These are phyloP conservation scores for Oreochromis aureus DNA, from an alignment of 2,113 vertebrate genomes.

Conservation along the genomic window DNA sequence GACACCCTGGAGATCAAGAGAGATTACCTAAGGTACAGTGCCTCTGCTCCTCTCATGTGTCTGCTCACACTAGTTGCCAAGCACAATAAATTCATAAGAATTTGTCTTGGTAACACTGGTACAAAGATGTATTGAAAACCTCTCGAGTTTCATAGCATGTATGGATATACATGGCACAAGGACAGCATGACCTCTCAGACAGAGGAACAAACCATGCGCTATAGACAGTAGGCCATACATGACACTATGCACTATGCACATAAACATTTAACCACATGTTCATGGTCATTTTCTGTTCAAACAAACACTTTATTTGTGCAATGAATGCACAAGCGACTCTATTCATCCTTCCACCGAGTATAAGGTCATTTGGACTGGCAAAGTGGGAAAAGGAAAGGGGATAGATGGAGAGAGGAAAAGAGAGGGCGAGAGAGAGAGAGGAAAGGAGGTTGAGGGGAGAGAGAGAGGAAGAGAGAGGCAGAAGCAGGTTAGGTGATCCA, in stretches of 20 bases:
- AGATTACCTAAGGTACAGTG: conserved; percentile 91
- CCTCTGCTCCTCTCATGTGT: conserved; percentile 24
- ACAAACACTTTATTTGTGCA: conserved; percentile 49
- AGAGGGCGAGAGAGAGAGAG: conserved; percentile 29
- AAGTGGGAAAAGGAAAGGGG: conserved; percentile 57
- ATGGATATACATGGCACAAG: conserved; percentile 34
- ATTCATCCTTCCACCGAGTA: conserved; percentile 47
- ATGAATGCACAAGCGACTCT: conserved; percentile 42
- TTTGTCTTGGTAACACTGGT: conserved; percentile 22
- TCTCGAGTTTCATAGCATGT: conserved; percentile 41
- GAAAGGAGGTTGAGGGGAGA: conserved; percentile 59
- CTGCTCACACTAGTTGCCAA: not conserved
- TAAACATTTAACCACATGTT: conserved; percentile 47
- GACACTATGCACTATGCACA: conserved; percentile 3
- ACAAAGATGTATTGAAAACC: conserved; percentile 42
- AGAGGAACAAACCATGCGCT: conserved; percentile 21
- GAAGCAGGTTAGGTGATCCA: conserved; percentile 87
- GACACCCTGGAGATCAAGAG: conserved; percentile 95
- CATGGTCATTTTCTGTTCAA: conserved; percentile 48
- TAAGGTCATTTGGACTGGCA: conserved; percentile 66
- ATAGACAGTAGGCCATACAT: conserved; percentile 11
- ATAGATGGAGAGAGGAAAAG: conserved; percentile 49
- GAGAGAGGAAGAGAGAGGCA: conserved; percentile 63
- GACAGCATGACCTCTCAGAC: conserved; percentile 37
- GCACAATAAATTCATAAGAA: conserved; percentile 25